Conservation (phyloP, 2,113 vertebrate genomes). For the Alligator sinensis region DNA sequence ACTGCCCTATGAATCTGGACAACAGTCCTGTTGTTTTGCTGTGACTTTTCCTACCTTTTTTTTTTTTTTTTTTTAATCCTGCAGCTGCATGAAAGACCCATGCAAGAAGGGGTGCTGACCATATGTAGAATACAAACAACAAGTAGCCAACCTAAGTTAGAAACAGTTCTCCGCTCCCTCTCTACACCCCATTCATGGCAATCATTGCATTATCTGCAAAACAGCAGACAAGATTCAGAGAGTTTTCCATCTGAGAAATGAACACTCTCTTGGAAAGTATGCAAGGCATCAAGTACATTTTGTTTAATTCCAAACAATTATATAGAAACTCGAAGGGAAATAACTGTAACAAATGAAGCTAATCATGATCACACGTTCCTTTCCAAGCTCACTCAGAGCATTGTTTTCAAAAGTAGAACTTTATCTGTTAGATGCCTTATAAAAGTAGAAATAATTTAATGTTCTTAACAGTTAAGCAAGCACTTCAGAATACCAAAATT, state of each 20-base stretch:
- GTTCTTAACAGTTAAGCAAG: no score
- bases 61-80: not conserved
- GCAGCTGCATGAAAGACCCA: not conserved
- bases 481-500: no score
- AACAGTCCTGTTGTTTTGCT: not conserved
- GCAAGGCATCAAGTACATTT: not conserved
- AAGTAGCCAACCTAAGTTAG: no score
- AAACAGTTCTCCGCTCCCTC: no score
- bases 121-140: not conserved
- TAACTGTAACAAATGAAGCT: not conserved
- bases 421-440: constrained; percentile 7
- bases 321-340: not conserved
- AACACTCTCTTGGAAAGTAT: not conserved
- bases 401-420: not conserved
- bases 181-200: not conserved
- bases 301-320: not conserved
- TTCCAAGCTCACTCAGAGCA: not conserved
- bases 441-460: not conserved
- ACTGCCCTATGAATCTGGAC: no score
- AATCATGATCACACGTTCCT: not conserved
- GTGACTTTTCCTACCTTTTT: not conserved
- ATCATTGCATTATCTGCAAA: not conserved
- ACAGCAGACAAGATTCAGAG: not conserved
- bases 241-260: not conserved
- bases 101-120: not conserved